Percentiles rank a stretch among this genome's conserved stretches.
phyloP scores from a whole-genome alignment of 2,797 vertebrate genomes.

The Halcyon chelicuti region DNA sequence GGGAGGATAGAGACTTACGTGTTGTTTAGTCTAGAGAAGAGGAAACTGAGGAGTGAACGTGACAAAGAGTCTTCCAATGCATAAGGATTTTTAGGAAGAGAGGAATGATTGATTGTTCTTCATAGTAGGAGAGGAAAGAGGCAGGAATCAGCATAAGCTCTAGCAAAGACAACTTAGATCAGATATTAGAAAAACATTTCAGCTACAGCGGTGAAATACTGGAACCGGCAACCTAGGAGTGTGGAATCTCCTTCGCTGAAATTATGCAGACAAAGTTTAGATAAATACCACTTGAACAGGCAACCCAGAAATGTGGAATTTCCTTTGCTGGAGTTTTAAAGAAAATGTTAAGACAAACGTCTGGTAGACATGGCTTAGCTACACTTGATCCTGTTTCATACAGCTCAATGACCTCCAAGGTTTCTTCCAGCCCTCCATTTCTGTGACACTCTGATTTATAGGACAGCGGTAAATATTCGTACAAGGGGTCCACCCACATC shows the following conservation, averaged over 20 bases:
- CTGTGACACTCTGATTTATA: background rate
- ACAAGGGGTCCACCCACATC: background rate
- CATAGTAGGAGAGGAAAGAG: background rate
- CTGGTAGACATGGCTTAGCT: slow-evolving; percentile 23
- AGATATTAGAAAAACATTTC: slow-evolving; percentile 53
- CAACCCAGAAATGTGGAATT: slow-evolving; percentile 55
- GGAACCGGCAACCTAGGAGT: background rate
- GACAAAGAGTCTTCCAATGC: slow-evolving; percentile 24
- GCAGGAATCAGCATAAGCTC: slow-evolving; percentile 13
- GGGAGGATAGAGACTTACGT: background rate
- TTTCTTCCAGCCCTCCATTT: background rate
- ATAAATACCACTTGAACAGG: slow-evolving; percentile 53
- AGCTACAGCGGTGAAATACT: background rate
- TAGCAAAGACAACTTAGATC: slow-evolving; percentile 28
- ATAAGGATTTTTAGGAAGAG: background rate
- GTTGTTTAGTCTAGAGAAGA: slow-evolving; percentile 61
- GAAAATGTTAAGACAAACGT: background rate
- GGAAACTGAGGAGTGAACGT: slow-evolving; percentile 46
- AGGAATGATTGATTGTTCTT: slow-evolving; percentile 17
- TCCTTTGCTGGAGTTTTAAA: background rate
- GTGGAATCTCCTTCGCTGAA: slow-evolving; percentile 30
- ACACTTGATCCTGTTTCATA: slow-evolving; percentile 9
- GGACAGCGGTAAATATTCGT: background rate
- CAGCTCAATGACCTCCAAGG: background rate
- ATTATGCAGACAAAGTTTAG: slow-evolving; percentile 46